These are phyloP conservation scores for Phyllotreta cruciferae DNA, from an alignment of 2,888 invertebrate species.

Conservation along the genomic window DNA sequence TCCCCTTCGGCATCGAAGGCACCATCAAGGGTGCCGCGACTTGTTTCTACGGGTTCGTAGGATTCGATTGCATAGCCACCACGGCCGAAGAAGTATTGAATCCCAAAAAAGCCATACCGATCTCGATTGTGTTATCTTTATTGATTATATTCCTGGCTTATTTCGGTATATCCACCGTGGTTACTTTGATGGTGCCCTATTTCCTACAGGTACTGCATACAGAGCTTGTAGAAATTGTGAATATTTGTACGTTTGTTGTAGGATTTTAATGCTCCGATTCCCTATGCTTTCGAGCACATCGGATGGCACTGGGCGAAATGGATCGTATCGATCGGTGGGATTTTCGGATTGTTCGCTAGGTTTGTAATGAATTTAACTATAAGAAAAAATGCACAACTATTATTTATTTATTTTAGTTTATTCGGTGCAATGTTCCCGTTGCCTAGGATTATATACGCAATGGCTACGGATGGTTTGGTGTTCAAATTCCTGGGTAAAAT, in stretches of 20 bases:
- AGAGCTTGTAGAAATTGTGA: no score
- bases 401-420: constrained; percentile 63
- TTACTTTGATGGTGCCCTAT: constrained; percentile 88
- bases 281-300: constrained; percentile 75
- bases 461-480: constrained; percentile 86
- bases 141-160: constrained; percentile 86
- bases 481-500: constrained; percentile 79
- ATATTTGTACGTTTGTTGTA: no score
- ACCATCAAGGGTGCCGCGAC: constrained; percentile 81
- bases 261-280: constrained; percentile 80
- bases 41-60: constrained; percentile 93
- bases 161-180: constrained; percentile 85
- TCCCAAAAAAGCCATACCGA: constrained; percentile 85
- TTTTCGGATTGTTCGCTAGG: constrained; percentile 86
- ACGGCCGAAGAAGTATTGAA: constrained; percentile 89
- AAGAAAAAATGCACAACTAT: not conserved
- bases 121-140: constrained; percentile 84
- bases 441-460: constrained; percentile 87
- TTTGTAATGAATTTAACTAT: constrained; percentile 47
- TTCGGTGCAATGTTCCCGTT: constrained; percentile 87
- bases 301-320: constrained; percentile 83
- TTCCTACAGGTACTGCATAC: constrained; percentile 79
- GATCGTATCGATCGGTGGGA: constrained; percentile 83
- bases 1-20: constrained; percentile 82
- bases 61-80: constrained; percentile 90